Evolutionary conservation across 2,797 vertebrate species (phyloP).

Genomic region (Lindbergichthys nudifrons): DNA sequence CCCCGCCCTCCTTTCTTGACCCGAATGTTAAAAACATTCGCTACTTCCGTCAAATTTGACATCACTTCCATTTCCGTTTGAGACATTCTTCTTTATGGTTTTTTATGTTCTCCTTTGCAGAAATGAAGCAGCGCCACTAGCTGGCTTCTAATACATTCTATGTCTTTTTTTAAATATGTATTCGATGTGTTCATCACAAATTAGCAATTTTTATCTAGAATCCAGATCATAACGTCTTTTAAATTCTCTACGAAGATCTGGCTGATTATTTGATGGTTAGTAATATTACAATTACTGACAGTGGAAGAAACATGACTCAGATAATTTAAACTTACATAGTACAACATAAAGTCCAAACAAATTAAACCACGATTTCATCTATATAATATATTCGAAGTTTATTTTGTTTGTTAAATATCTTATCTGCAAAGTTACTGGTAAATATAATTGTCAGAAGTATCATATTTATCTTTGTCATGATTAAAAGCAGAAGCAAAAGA

Average conservation of each 20-base stretch:
- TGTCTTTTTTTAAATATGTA: too few relatives aligned
- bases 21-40: background rate
- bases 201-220: too few relatives aligned
- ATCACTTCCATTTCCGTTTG: constrained; percentile 43
- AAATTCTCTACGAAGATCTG: too few relatives aligned
- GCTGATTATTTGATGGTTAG: background rate
- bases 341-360: too few relatives aligned
- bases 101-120: accelerated
- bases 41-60: accelerated
- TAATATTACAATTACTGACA: background rate
- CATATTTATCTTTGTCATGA: background rate
- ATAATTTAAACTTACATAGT: background rate
- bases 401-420: background rate
- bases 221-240: too few relatives aligned
- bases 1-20: constrained; percentile 43
- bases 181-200: too few relatives aligned
- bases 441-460: background rate
- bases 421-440: background rate
- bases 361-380: background rate
- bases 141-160: background rate
- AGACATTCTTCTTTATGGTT: constrained; percentile 9
- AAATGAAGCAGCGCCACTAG: constrained; percentile 25
- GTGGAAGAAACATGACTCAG: background rate
- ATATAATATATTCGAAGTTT: background rate
- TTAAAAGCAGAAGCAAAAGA: background rate